phyloP scores from a whole-genome alignment of 2,797 vertebrate species.

The Parotocinclus haroldoi region DNA sequence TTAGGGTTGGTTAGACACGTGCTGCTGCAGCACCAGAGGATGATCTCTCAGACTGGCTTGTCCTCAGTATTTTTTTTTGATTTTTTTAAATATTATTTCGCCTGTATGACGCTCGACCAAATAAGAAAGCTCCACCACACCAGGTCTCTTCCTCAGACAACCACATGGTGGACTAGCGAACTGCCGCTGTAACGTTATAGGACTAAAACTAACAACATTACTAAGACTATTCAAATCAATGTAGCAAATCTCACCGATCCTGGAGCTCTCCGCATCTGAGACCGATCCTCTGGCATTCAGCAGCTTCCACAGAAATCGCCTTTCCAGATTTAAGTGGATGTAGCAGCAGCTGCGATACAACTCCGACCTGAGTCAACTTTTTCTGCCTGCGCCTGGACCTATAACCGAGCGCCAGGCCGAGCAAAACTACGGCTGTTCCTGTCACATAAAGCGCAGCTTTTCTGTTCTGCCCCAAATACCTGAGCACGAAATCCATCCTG shows the following conservation, averaged over 20 bases:
- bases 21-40: too few species aligned
- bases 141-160: too few species aligned
- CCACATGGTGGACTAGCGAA: too few species aligned
- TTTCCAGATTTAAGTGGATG: slow-evolving; percentile 88
- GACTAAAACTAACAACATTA: too few species aligned
- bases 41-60: too few species aligned
- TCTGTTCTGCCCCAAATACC: slow-evolving; percentile 38
- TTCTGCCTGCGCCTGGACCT: slow-evolving; percentile 59
- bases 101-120: too few species aligned
- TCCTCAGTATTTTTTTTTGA: too few species aligned
- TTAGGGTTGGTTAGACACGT: too few species aligned
- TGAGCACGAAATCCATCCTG: slow-evolving; percentile 52
- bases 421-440: slow-evolving; percentile 54
- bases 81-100: too few species aligned
- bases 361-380: slow-evolving; percentile 70
- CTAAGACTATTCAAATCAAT: too few species aligned
- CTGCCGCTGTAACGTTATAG: too few species aligned
- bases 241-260: slow-evolving; percentile 76
- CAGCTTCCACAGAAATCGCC: slow-evolving; percentile 68
- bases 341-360: slow-evolving; percentile 78
- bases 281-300: slow-evolving; percentile 73
- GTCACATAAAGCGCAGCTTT: slow-evolving; percentile 46
- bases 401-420: slow-evolving; percentile 57
- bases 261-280: slow-evolving; percentile 77
- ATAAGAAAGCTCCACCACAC: too few species aligned